Evolutionary conservation across 2,113 vertebrate species (phyloP).

Genomic region (Petroica traversi): DNA sequence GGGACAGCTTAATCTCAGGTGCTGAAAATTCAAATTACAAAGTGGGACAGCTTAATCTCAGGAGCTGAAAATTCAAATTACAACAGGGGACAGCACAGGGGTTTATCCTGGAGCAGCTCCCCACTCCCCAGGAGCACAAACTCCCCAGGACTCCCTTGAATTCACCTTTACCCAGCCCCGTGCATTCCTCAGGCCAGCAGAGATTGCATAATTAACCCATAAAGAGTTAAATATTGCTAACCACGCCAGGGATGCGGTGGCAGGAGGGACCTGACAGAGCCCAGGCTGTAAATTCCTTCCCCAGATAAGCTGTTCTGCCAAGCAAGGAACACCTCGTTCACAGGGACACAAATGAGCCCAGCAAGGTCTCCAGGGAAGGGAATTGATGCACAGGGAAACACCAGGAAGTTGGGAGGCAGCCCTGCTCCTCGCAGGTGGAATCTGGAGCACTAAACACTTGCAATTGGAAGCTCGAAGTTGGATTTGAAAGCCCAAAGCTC

Average conservation of each 20-base stretch:
- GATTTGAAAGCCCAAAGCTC: neutral
- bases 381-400: accelerated
- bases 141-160: too few species aligned
- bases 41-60: too few species aligned
- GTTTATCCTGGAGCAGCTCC: too few species aligned
- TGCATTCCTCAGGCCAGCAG: neutral
- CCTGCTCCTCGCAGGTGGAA: neutral
- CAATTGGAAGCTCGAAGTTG: too few species aligned
- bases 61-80: too few species aligned
- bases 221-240: constrained; percentile 44
- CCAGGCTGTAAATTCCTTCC: neutral
- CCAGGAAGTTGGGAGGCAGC: neutral
- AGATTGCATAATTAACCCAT: constrained; percentile 7
- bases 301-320: neutral
- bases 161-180: constrained; percentile 15
- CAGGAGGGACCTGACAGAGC: neutral
- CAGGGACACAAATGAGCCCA: too few species aligned
- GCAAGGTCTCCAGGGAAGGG: neutral
- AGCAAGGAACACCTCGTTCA: neutral
- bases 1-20: too few species aligned
- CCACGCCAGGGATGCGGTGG: neutral
- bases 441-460: too few species aligned
- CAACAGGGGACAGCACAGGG: too few species aligned
- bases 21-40: too few species aligned
- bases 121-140: too few species aligned